Conservation (phyloP, 2,113 vertebrate genomes). For the Beaufortia kweichowensis region DNA sequence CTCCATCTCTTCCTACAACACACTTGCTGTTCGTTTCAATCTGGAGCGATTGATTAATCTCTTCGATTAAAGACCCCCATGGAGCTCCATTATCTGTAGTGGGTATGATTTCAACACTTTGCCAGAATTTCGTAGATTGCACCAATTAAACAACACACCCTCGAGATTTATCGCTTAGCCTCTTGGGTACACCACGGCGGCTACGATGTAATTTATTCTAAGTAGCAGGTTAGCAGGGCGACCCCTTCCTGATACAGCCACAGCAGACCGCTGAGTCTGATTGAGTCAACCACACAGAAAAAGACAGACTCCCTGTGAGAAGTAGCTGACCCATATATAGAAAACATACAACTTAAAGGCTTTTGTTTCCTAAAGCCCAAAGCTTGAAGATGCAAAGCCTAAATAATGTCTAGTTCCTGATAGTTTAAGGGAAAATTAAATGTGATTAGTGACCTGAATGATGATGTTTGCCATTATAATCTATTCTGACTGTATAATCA, state of each 20-base stretch:
- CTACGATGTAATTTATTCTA: conserved; percentile 42
- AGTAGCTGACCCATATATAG: background rate
- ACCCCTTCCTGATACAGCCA: conserved; percentile 22
- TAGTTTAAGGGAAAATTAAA: background rate
- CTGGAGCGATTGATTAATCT: conserved; percentile 49
- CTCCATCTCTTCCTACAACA: conserved; percentile 36
- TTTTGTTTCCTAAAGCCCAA: background rate
- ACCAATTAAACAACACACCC: conserved; percentile 42
- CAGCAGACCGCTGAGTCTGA: conserved; percentile 2
- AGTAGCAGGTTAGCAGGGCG: conserved; percentile 37
- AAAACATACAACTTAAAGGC: background rate
- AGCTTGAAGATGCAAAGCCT: too few relatives aligned
- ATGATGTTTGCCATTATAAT: background rate
- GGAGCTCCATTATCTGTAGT: conserved; percentile 36
- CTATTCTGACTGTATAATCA: background rate
- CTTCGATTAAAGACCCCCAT: conserved; percentile 42
- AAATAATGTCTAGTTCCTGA: background rate
- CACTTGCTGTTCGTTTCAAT: conserved; percentile 9
- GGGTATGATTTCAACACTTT: conserved; percentile 18
- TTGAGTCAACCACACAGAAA: conserved; percentile 22
- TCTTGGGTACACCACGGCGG: conserved; percentile 25
- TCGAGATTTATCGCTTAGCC: conserved; percentile 40
- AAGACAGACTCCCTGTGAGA: background rate
- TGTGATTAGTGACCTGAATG: background rate
- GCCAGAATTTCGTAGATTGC: conserved; percentile 23